These are phyloP conservation scores for Clistopyga incitator DNA, from an alignment of 2,888 invertebrate species.

Conservation along the genomic window DNA sequence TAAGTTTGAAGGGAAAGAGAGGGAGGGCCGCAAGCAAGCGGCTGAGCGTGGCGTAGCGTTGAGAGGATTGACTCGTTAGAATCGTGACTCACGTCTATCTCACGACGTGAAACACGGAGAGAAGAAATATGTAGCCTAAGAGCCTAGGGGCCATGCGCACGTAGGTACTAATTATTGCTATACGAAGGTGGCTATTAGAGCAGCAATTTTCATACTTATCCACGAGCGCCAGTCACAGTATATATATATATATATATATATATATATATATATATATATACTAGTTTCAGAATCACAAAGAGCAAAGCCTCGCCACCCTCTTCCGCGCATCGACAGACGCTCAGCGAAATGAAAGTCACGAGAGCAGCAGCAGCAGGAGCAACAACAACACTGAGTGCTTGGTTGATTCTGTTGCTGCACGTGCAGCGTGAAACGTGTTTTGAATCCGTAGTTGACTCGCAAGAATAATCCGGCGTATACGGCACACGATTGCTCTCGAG, in stretches of 20 bases:
- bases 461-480: constrained; percentile 60
- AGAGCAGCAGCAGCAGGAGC: constrained; percentile 4
- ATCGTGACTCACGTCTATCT: constrained; percentile 69
- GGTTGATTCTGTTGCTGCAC: constrained; percentile 61
- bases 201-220: constrained; percentile 66
- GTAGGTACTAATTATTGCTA: constrained; percentile 68
- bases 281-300: constrained; percentile 18
- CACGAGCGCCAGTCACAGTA: constrained; percentile 18
- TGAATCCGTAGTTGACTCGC: constrained; percentile 63
- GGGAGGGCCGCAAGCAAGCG: constrained; percentile 45
- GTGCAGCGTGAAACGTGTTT: constrained; percentile 64
- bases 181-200: constrained; percentile 67
- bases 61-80: constrained; percentile 68
- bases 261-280: no score
- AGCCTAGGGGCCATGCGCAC: constrained; percentile 44
- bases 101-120: constrained; percentile 41
- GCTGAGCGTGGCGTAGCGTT: constrained; percentile 21
- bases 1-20: constrained; percentile 35
- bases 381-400: constrained; percentile 34
- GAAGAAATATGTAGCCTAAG: constrained; percentile 37
- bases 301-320: constrained; percentile 18
- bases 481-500: constrained; percentile 40
- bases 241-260: no score
- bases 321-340: constrained; percentile 50
- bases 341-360: constrained; percentile 53